Evolutionary conservation across 2,888 invertebrate species (phyloP), one percentile per base, ranked within the genome.

Genomic region (Oxystoma pomonae): DNA sequence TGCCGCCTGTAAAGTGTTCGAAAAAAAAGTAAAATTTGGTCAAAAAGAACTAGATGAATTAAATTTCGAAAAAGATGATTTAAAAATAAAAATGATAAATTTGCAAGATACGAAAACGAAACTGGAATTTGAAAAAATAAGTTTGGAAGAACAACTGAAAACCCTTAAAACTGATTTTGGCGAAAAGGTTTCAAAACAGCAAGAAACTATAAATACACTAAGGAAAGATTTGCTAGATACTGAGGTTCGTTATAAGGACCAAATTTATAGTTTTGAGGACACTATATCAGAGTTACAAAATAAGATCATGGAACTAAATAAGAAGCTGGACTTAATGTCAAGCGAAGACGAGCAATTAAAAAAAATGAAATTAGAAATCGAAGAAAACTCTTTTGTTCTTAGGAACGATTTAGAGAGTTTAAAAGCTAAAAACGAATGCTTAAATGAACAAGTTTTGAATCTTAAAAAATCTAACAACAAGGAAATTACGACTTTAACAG

Each of bases 121-220:
- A 18, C 22, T 66, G 20, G 53, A 64, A 50, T 55, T 57, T 3
- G 68, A 68, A 56, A 63, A 64, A 55, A 20, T 16, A n/a, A 17
- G 59, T 16, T n/a, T 62, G 12, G 9, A 19, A 20, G 55, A 19
- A 52, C 19, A 62, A 59, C 21, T 57, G 35, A 12, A 35, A 35
- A 35, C 35, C 12, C 12, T 35, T 7, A 35, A 35, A 7, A 7
- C 35, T 35, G 12, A 35, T 35, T 35, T 35, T 7, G 35, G 5
- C 3, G 35, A 35, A 35, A 3, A 35, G 12, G 35, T 12, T 12
- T 12, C 3, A 35, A 35, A 35, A 7, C 35, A 35, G 12, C 35
- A 35, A 35, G 12, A 63, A 58, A 63, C 60, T 63, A 56, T 20
- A 58, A 16, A 7, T 20, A 18, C 22, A 19, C 12, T 35, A 35